These are phyloP conservation scores for Ectemnius continuus DNA, from an alignment of 2,888 invertebrate species.

Conservation along the genomic window DNA sequence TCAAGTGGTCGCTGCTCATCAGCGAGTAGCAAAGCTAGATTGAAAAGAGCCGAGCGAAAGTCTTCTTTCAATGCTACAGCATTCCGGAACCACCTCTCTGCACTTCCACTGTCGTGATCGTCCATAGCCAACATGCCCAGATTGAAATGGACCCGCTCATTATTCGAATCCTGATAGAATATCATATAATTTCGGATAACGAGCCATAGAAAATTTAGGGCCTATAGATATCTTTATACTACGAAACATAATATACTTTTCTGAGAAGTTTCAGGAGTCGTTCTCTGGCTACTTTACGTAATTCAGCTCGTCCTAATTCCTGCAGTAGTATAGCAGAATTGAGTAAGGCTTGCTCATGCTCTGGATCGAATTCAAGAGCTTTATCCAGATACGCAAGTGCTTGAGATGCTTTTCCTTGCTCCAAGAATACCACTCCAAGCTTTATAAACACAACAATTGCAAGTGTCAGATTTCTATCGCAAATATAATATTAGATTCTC, in stretches of 20 bases:
- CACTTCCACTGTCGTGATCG: constrained; percentile 91
- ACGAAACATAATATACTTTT: constrained; percentile 79
- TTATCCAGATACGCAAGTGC: constrained; percentile 95
- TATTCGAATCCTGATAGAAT: constrained; percentile 82
- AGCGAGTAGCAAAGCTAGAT: constrained; percentile 92
- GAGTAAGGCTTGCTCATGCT: constrained; percentile 95
- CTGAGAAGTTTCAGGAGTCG: constrained; percentile 89
- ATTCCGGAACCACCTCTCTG: constrained; percentile 94
- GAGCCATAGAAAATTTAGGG: not conserved
- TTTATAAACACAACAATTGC: constrained; percentile 74
- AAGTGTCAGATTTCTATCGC: not conserved
- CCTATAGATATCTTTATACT: too few relatives aligned
- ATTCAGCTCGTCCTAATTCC: constrained; percentile 89
- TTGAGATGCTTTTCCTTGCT: constrained; percentile 94
- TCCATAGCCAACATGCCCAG: constrained; percentile 98
- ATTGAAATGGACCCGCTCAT: constrained; percentile 96
- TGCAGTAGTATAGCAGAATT: constrained; percentile 97
- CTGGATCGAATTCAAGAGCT: constrained; percentile 94
- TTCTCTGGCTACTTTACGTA: constrained; percentile 88
- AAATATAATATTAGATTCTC: not conserved
- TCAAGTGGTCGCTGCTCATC: constrained; percentile 93
- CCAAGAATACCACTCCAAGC: constrained; percentile 96
- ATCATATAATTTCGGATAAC: not conserved
- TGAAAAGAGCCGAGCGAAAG: constrained; percentile 96
- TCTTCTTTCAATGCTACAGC: constrained; percentile 93